Evolutionary conservation across 1,140 invertebrate species (phyloP).

Genomic region (Chironomus tepperi): DNA sequence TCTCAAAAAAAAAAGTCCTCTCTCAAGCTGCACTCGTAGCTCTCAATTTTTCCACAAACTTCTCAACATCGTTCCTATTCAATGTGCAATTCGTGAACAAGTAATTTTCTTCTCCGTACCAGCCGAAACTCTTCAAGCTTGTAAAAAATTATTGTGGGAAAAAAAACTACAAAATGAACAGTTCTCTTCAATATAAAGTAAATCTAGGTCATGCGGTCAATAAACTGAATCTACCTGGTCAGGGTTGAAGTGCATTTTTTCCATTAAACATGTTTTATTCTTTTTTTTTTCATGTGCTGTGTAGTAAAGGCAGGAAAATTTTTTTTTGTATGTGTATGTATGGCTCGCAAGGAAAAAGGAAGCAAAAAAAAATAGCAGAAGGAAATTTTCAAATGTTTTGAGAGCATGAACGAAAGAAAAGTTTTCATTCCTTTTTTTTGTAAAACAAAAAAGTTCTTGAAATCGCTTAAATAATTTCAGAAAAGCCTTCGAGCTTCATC

Average conservation of each 20-base stretch:
- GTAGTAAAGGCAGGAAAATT: too few relatives aligned
- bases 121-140: constrained; percentile 4
- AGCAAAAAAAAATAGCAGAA: too few relatives aligned
- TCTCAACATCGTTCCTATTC: background rate
- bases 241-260: constrained; percentile 4
- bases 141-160: background rate
- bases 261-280: too few relatives aligned
- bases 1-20: too few relatives aligned
- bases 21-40: background rate
- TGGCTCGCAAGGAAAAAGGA: background rate
- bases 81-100: background rate
- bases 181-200: background rate
- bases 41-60: background rate
- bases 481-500: too few relatives aligned
- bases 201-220: constrained; percentile 6
- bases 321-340: too few relatives aligned
- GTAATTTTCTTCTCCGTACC: background rate
- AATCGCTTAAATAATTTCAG: too few relatives aligned
- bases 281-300: too few relatives aligned
- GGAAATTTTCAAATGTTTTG: too few relatives aligned
- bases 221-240: constrained; percentile 6
- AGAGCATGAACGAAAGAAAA: too few relatives aligned
- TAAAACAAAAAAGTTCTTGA: too few relatives aligned
- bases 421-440: too few relatives aligned
- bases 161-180: background rate